Evolutionary conservation across 2,113 vertebrate genomes (phyloP), one percentile per base, ranked within the genome.

Genomic region (Phycodurus eques): DNA sequence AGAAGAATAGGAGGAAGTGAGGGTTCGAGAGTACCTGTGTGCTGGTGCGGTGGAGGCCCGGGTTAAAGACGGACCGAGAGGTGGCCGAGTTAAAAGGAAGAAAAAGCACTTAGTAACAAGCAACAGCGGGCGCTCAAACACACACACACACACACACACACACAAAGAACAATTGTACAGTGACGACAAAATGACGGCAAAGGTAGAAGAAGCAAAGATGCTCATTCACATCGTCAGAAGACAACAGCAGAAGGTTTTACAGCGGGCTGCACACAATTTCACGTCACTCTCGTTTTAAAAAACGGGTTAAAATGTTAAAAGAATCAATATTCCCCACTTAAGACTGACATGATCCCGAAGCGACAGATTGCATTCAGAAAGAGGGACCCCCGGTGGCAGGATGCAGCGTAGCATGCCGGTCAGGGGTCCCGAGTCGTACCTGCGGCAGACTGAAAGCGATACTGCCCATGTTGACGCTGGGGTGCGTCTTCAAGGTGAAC

Each of bases 371-470:
- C 11, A 22, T 27, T 12, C 2, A 54, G 19, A 57, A n/a, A n/a
- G 51, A 20, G 20, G 19, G 20, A n/a, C 47, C 49, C 49, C 15
- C 17, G 15, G 17, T 22, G 20, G 53, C 20, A n/a, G n/a, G 8
- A 56, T n/a, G 20, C 53, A 7, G 49, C 49, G 19, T 19, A 17
- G 15, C 49, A 56, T 9, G 27, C 14, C 15, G 4, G 15, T 19
- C 15, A 15, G 49, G 49, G 27, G 20, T 4, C 8, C n/a, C 20
- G 11, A 13, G 13, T 8, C 60, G 1, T 93, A 99, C 98, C 96
- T 99, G 98, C 0, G 95, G 95, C 73, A 98, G 85, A 80, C 96
- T 98, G 94, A 99, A 99, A 1, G 94, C 96, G 0, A 99, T 95
- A 82, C 88, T 93, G 72, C 95, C 95, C 0, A 91, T 77, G 35